A percentile compares a stretch with the other conserved stretches of the same genome.
Conservation (phyloP, 2,797 vertebrate genomes). For the Tachyglossus aculeatus region DNA sequence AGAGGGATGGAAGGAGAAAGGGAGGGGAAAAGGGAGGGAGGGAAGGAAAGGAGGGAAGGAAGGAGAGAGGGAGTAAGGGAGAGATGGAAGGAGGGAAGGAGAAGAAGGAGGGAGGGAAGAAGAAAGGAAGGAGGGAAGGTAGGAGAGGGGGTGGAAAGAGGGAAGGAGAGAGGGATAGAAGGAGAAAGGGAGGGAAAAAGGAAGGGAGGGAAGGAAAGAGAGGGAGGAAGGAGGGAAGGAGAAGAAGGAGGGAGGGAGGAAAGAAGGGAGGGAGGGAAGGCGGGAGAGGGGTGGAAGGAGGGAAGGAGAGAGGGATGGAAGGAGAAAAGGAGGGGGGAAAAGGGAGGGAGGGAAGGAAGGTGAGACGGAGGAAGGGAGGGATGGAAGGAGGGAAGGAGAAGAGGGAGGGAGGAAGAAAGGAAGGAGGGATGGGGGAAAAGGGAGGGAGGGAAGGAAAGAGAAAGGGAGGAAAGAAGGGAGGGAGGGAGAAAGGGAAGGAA, state of each 20-base stretch:
- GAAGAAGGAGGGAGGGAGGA: background rate
- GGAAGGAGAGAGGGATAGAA: background rate
- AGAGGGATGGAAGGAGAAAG: background rate
- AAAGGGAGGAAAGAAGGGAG: background rate
- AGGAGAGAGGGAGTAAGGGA: background rate
- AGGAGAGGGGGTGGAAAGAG: background rate
- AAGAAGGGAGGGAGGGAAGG: too few species aligned
- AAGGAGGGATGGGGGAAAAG: background rate
- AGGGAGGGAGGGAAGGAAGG: background rate
- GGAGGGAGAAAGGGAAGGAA: background rate
- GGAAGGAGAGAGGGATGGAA: background rate
- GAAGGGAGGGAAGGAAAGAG: constrained; percentile 28
- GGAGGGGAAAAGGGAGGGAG: background rate
- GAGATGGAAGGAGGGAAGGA: too few species aligned
- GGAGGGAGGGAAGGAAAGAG: background rate
- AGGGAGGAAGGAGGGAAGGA: constrained; percentile 1
- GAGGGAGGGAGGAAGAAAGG: background rate
- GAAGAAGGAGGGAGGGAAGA: too few species aligned
- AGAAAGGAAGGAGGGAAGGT: too few species aligned
- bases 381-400: fast-evolving
- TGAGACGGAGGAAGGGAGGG: background rate
- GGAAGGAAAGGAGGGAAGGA: background rate
- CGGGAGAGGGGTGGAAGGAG: too few species aligned
- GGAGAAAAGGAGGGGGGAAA: background rate
- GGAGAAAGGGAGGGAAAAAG: background rate